Conservation (phyloP, 2,888 invertebrate species). For the Mantis religiosa region DNA sequence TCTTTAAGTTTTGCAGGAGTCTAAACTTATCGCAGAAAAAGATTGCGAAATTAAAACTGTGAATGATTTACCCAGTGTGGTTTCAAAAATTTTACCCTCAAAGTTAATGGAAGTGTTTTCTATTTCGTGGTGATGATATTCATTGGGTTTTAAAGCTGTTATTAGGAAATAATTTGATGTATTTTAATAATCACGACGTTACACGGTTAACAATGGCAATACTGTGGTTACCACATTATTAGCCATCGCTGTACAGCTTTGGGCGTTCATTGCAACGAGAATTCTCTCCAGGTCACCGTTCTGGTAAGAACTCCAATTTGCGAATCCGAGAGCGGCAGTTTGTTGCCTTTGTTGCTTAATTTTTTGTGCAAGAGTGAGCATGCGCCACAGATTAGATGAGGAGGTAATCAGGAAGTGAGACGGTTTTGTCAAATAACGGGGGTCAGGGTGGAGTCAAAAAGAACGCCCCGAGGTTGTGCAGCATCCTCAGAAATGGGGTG, state of each 20-base stretch:
- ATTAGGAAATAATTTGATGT: too few relatives aligned
- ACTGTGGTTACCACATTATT: not conserved
- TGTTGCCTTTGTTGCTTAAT: not conserved
- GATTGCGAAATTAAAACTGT: too few relatives aligned
- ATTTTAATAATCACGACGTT: too few relatives aligned
- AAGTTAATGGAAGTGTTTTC: too few relatives aligned
- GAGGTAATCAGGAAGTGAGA: not conserved
- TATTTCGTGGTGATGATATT: not conserved
- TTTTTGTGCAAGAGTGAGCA: not conserved
- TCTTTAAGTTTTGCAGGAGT: too few relatives aligned
- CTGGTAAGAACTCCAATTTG: not conserved
- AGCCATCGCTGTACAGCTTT: not conserved
- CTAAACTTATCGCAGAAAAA: too few relatives aligned
- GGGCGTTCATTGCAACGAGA: not conserved
- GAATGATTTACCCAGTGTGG: too few relatives aligned
- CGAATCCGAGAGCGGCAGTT: not conserved
- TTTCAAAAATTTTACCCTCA: too few relatives aligned
- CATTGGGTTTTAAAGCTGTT: not conserved
- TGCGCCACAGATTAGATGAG: not conserved
- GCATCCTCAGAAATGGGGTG: not conserved
- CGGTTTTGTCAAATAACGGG: not conserved
- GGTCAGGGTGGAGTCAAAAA: not conserved
- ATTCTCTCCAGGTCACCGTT: not conserved
- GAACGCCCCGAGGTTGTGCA: not conserved
- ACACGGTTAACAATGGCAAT: not conserved